phyloP scores from a whole-genome alignment of 2,113 vertebrate species.

The Vidua chalybeata region DNA sequence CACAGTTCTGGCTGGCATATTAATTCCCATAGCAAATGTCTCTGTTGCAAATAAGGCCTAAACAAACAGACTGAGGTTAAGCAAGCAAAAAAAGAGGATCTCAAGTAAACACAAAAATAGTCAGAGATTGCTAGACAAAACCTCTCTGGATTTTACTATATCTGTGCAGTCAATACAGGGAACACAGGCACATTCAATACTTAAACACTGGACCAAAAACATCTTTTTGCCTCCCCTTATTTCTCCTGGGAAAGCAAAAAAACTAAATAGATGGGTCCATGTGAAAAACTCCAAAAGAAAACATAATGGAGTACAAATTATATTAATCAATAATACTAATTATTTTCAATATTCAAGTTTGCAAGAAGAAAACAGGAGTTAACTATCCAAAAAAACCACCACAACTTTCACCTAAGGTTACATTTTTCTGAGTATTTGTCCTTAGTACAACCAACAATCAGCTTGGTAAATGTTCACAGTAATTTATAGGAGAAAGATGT shows the following conservation, averaged over 20 bases:
- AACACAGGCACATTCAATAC: background rate
- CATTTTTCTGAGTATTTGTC: background rate
- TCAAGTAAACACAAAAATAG: background rate
- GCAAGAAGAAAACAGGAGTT: background rate
- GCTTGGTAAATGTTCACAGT: background rate
- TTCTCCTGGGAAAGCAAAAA: background rate
- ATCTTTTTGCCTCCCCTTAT: background rate
- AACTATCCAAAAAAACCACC: background rate
- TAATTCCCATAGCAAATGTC: slow-evolving; percentile 99
- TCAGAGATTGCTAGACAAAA: background rate
- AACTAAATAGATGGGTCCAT: background rate
- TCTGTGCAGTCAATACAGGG: background rate
- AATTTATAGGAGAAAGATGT: background rate
- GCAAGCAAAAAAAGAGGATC: background rate
- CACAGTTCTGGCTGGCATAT: slow-evolving; percentile 98
- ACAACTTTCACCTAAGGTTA: background rate
- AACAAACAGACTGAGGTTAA: slow-evolving; percentile 36
- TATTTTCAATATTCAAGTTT: background rate
- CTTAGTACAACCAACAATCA: background rate
- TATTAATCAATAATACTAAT: background rate
- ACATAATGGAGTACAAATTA: background rate
- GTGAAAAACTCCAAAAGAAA: background rate
- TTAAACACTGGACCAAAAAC: background rate
- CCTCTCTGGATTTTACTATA: background rate
- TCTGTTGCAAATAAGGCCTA: slow-evolving; percentile 98